phyloP scores from a whole-genome alignment of 2,797 vertebrate species.

The Otolemur crassicaudatus region DNA sequence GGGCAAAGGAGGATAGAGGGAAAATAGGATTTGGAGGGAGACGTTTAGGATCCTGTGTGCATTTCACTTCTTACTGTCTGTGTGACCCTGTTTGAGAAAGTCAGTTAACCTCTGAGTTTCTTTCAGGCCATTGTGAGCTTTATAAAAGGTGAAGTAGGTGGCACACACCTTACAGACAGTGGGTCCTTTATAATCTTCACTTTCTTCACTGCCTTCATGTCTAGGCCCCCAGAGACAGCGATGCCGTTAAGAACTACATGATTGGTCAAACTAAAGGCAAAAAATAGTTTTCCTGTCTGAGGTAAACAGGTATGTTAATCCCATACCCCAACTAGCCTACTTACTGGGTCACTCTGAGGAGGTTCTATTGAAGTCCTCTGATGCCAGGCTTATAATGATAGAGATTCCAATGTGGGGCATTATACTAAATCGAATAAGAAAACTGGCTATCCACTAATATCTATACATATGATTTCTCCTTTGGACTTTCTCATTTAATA shows the following conservation, averaged over 20 bases:
- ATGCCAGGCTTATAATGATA: too few species aligned
- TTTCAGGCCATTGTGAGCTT: not conserved
- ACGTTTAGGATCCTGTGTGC: not conserved
- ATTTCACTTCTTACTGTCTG: not conserved
- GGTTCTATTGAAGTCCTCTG: not conserved
- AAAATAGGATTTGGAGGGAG: not conserved
- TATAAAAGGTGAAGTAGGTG: not conserved
- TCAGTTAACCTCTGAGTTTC: not conserved
- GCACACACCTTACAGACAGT: not conserved
- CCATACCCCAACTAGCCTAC: not conserved
- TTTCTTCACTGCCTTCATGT: not conserved
- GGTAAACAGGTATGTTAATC: not conserved
- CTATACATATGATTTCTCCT: not conserved
- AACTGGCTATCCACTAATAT: not conserved
- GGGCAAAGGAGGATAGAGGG: not conserved
- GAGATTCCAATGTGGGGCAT: not conserved
- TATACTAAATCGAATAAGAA: not conserved
- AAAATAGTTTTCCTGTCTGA: not conserved
- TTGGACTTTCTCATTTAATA: not conserved
- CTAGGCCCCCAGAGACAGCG: not conserved
- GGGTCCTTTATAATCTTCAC: not conserved
- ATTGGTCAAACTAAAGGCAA: not conserved
- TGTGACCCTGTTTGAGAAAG: not conserved
- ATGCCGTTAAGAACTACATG: not conserved
- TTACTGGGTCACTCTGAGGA: not conserved